Evolutionary conservation across 2,888 invertebrate genomes (phyloP).

Genomic region (Smittia sp.): DNA sequence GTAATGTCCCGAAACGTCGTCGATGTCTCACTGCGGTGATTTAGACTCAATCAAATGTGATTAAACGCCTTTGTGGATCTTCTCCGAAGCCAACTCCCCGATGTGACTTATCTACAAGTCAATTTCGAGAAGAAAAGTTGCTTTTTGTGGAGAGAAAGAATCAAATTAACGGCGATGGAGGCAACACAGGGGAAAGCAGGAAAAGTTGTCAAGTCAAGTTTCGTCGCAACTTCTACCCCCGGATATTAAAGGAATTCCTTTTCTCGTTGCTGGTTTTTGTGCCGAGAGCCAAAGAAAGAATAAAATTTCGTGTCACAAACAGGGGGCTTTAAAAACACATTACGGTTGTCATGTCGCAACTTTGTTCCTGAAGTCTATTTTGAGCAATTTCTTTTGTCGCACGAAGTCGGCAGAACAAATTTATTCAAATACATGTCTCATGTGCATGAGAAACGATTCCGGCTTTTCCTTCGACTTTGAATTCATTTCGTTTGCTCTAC

Average conservation of each 20-base stretch:
- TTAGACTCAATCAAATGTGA: conserved; percentile 12
- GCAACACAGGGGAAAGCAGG: background rate
- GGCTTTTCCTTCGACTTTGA: background rate
- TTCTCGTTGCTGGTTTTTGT: background rate
- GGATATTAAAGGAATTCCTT: conserved; percentile 21
- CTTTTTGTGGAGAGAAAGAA: background rate
- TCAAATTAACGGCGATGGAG: background rate
- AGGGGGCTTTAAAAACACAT: conserved; percentile 16
- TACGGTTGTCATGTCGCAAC: conserved; percentile 16
- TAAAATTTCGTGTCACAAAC: conserved; percentile 1
- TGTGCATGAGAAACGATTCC: background rate
- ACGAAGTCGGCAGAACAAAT: background rate
- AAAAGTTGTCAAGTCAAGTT: conserved; percentile 11
- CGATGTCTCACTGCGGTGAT: background rate
- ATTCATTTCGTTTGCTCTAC: conserved; percentile 1
- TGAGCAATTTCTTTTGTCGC: background rate
- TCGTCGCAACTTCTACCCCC: background rate
- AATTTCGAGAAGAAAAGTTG: conserved; percentile 4
- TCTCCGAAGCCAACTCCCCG: background rate
- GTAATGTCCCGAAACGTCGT: background rate
- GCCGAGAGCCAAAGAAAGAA: background rate
- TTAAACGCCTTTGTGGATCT: background rate
- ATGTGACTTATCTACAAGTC: background rate
- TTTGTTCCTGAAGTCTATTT: conserved; percentile 15
- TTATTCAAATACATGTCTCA: conserved; percentile 17